A percentile compares a stretch with the other conserved stretches of the same genome.
These are phyloP conservation scores for Colossoma macropomum DNA, from an alignment of 2,113 vertebrate genomes.

Conservation along the genomic window DNA sequence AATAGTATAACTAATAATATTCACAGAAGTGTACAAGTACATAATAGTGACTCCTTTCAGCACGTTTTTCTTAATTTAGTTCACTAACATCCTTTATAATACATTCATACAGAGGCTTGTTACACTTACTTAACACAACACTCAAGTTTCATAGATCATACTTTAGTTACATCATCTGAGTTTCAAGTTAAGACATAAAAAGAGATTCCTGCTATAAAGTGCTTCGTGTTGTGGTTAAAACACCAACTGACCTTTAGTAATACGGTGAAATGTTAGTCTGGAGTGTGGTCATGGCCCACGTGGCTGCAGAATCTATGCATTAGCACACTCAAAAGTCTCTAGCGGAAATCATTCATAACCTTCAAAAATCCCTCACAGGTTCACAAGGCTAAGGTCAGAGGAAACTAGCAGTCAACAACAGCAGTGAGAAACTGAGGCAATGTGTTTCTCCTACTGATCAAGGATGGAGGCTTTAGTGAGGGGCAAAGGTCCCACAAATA, in stretches of 20 bases:
- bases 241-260: slow-evolving; percentile 55
- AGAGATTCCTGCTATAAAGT: slow-evolving; percentile 67
- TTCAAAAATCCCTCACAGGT: neutral
- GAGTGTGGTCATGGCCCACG: neutral
- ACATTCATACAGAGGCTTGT: slow-evolving; percentile 59
- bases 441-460: slow-evolving; percentile 45
- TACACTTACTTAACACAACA: slow-evolving; percentile 61
- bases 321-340: neutral
- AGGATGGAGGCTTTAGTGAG: slow-evolving; percentile 38
- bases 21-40: slow-evolving; percentile 57
- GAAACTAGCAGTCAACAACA: neutral
- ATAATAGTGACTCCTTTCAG: slow-evolving; percentile 38
- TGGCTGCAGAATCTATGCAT: neutral
- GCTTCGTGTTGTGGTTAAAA: slow-evolving; percentile 66
- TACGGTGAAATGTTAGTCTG: slow-evolving; percentile 25
- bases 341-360: neutral
- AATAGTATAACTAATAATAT: slow-evolving; percentile 62
- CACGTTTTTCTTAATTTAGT: slow-evolving; percentile 16
- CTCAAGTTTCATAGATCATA: slow-evolving; percentile 51
- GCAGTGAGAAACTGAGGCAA: neutral
- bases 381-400: neutral
- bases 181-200: slow-evolving; percentile 63
- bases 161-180: slow-evolving; percentile 42
- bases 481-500: slow-evolving; percentile 49
- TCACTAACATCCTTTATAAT: slow-evolving; percentile 51